These are phyloP conservation scores for Gnathonemus longibarbis DNA, from an alignment of 2,113 vertebrate genomes.

Conservation along the genomic window DNA sequence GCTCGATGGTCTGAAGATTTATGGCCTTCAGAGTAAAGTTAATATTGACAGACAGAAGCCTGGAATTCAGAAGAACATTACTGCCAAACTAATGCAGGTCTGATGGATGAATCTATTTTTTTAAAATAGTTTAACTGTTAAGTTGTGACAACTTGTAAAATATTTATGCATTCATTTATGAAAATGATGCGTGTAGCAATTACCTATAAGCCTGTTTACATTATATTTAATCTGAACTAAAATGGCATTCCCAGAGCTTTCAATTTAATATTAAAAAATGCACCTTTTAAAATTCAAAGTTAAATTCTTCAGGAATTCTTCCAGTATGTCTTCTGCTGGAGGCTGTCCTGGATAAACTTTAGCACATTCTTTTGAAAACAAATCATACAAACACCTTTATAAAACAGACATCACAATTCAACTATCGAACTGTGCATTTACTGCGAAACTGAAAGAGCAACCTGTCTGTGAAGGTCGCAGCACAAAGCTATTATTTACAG, in stretches of 20 bases:
- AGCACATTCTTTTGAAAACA: slow-evolving; percentile 70
- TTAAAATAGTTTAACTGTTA: not conserved
- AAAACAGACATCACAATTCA: not conserved
- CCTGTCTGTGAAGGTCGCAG: not conserved
- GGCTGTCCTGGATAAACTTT: slow-evolving; percentile 58
- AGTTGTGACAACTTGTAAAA: not conserved
- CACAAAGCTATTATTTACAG: not conserved
- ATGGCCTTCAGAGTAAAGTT: slow-evolving; percentile 83
- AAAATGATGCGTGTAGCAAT: not conserved
- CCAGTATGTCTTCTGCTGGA: slow-evolving; percentile 37
- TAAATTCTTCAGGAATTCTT: slow-evolving; percentile 61
- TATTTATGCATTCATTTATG: not conserved
- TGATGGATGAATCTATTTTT: not conserved
- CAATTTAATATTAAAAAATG: slow-evolving; percentile 20
- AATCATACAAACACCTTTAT: not conserved
- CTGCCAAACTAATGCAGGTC: not conserved
- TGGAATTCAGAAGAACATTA: slow-evolving; percentile 35
- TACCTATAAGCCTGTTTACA: not conserved
- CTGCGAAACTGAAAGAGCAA: not conserved
- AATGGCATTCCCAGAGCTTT: not conserved
- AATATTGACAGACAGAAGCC: slow-evolving; percentile 75
- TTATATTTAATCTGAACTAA: not conserved
- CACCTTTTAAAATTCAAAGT: slow-evolving; percentile 86
- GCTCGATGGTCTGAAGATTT: slow-evolving; percentile 85
- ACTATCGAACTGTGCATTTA: not conserved